Base-by-base conservation (phyloP, 2,797 vertebrate genomes). In the Melanotaenia pygmaea region DNA sequence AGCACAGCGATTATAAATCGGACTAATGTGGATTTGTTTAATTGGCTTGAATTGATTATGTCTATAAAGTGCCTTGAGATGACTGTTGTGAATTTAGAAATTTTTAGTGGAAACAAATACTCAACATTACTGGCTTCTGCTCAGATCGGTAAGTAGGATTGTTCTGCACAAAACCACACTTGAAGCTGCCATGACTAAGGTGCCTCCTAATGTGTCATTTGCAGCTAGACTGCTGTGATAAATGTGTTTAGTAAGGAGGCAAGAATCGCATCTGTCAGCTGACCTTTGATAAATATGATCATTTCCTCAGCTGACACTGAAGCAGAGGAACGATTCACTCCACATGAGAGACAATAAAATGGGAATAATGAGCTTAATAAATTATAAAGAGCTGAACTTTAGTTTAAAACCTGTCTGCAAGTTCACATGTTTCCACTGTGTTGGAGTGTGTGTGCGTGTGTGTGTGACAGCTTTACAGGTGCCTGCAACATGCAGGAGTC, bases 401-500 rank as follows among this genome's bases (percentile, higher is more conserved):
- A 61, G 7, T 7, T 13, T 43, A 34, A 61, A 45, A 68, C 43
- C 28, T 30, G 60, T 43, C 64, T 1, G 18, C 75, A 65, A 63
- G 67, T 63, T 61, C 30, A 61, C 37, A 68, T 40, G 26, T 62
- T 37, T 72, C 24, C 37, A n/a, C 32, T 38, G 56, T 54, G 58
- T 59, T 8, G 6, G 69, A 66, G 74, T 32, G 71, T 57, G 70
- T 50, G 51, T 51, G 38, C 43, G 26, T 26, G 59, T 18, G 51
- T 51, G 38, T 50, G 59, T 40, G 76, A 64, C 72, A 64, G 65
- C 62, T 73, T 79, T 70, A 78, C 81, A 79, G 74, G 78, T 78
- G 69, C 8, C 30, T 67, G 78, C 67, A 77, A 50, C 72, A 70
- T 65, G 79, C 84, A 75, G 68, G 28, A 80, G 74, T 74, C 73